Evolutionary conservation across 2,888 invertebrate genomes (phyloP), one percentile per base, ranked within the genome.

Genomic region (Harpalus rubripes): DNA sequence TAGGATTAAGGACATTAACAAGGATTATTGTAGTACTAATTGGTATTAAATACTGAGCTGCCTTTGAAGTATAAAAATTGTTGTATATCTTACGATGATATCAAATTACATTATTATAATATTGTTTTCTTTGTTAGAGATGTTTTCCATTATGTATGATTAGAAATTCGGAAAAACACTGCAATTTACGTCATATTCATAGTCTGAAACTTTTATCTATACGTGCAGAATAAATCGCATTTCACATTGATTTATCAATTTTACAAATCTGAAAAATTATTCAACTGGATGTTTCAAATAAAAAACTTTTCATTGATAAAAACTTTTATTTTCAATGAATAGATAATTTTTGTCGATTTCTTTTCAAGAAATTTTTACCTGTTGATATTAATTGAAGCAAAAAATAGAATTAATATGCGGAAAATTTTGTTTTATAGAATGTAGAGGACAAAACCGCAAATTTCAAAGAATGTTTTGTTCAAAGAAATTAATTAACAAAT

Each of bases 291-390:
- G 41, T 68, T 68, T 39, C n/a, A 26, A 39, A 39, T 68, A 68
- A 68, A 39, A 63, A 63, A 39, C n/a, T 68, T 32, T 68, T 32
- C 68, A 68, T 68, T 68, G 68, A 39, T 68, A 68, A 32, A 5
- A 68, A 32, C 68, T n/a, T 68, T 68, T 65, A n/a, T 12, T 32
- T 39, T 39, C 39, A 39, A 63, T 63, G 63, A 63, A 63, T 26
- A 63, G 61, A 59, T 59, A 63, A 63, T 68, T 68, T 65, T 32
- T n/a, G 32, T 12, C 3, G 8, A 18, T 32, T 65, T 32, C 68
- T 68, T 68, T 63, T 68, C 7, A 26, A 39, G 8, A 63, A 26
- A 12, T 63, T 63, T 63, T 18, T 63, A 63, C 6, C 22, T 18
- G 22, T 63, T 63, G 1, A 22, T 63, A 63, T 22, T 63, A 22